Base-by-base conservation (phyloP, 2,888 invertebrate species). In the Philereme vetulata region DNA sequence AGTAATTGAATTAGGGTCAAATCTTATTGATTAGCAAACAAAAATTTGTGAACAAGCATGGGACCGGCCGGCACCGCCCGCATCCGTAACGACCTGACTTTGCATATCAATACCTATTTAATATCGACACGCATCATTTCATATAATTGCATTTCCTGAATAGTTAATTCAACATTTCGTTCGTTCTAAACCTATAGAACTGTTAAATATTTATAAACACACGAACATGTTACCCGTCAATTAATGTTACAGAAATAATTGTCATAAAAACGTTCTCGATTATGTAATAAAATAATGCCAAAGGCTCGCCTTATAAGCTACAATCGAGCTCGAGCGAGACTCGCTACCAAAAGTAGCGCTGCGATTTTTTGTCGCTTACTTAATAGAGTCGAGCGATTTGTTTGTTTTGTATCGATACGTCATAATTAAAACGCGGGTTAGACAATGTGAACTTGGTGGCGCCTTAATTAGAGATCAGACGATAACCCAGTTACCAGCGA, bases 111-210 rank as follows among this genome's bases (percentile, higher is more conserved):
- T 92, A 82, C 82, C 78, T 85, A 82, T 86, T 88, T 88, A 87
- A 87, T 88, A 88, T 87, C 83, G 90, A 85, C 90, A 91, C 82
- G 91, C 88, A 87, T 88, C 90, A 89, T 89, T 91, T 83, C 80
- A 83, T 89, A 85, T 90, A 86, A 90, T 88, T 88, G 84, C 85
- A 86, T 86, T 89, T 88, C 88, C 89, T 86, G 80, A 82, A 83
- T 81, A 76, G 71, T 68, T 72, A 76, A 78, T 83, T 81, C 73
- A 63, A 71, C 74, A 72, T 76, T 76, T 72, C 58, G 69, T 71
- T 67, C 71, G 62, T 62, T 44, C 42, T 42, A 48, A 56, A n/a
- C 48, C 42, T 64, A 70, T 72, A 70, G 68, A 65, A 71, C 79
- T 78, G 74, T 76, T 84, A 66, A 80, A 84, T 86, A 83, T 85